Conservation (phyloP, 30 jellyfish, hydroid and myxozoan species). For the Pseudorhiza aurosa region DNA sequence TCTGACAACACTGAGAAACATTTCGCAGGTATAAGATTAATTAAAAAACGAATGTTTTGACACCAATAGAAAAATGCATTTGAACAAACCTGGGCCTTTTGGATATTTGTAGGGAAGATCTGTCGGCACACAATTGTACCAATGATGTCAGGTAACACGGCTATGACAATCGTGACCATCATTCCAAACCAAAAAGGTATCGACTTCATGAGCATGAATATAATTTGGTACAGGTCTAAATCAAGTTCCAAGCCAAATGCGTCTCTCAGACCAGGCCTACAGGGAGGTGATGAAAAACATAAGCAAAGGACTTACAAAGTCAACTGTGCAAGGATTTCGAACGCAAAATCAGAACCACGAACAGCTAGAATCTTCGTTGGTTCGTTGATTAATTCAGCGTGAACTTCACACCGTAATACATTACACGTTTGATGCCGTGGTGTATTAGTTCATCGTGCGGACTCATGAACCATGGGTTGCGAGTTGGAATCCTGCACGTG, state of each 20-base stretch:
- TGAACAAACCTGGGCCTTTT: slow-evolving; percentile 73
- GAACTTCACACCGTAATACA: not conserved
- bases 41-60: no score
- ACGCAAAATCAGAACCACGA: not conserved
- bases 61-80: no score
- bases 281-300: not conserved
- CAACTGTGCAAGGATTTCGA: not conserved
- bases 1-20: no score
- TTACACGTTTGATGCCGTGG: not conserved
- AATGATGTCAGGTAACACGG: slow-evolving; percentile 69
- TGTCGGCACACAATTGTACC: slow-evolving; percentile 42
- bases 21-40: no score
- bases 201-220: slow-evolving; percentile 63
- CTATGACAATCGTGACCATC: slow-evolving; percentile 35
- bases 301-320: not conserved
- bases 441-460: no score
- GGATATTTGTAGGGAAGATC: slow-evolving; percentile 54
- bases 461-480: no score
- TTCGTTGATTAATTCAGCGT: not conserved
- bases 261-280: slow-evolving; percentile 74
- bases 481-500: no score
- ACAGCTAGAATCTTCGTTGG: not conserved
- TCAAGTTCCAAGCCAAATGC: slow-evolving; percentile 71
- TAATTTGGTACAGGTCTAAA: slow-evolving; percentile 66
- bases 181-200: slow-evolving; percentile 72